Base-by-base conservation (phyloP, 2,888 invertebrate species). In the Cerastoderma edule region DNA sequence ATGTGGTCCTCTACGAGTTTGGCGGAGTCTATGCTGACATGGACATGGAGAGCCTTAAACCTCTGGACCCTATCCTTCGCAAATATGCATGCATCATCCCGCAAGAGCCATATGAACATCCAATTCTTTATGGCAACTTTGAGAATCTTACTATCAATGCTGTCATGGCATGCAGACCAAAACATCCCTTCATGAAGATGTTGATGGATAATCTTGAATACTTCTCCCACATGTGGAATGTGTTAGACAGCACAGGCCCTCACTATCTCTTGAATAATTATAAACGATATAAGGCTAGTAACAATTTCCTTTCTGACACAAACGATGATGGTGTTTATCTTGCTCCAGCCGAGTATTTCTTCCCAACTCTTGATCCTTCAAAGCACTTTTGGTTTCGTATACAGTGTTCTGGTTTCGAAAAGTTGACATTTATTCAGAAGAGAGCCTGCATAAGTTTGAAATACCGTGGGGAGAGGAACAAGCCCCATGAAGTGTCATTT, bases 1-100 rank as follows among this genome's bases (percentile, higher is more conserved):
- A 92, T 81, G 84, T 91, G 44, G 83, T 91, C 24, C 79, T 92
- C 77, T 87, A 91, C 70, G 88, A 90, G 60, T 90, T 87, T 83
- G 91, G 92, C 28, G 92, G 92, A 4, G 82, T 91, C 0, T 91
- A 91, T 79, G 89, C 88, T 0, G 91, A 92, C 72, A 82, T 91
- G 84, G 92, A 91, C 64, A 84, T 91, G 81, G 90, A 91, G 72
- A 87, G 88, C 70, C 77, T 91, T 8, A 80, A 83, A 64, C 85
- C 89, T 10, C 46, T 92, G 13, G 87, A 89, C 57, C 89, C 88
- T 0, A 74, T 89, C 27, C 60, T 83, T 13, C 71, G 74, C 28
- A 88, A 89, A 72, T 89, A 89, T 79, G 67, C 85, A 0, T 89
- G 90, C 79, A 88, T 89, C 69, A 60, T 90, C 35, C 86, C 88